phyloP scores from a whole-genome alignment of 2,113 vertebrate genomes.

The Montifringilla adamsi region DNA sequence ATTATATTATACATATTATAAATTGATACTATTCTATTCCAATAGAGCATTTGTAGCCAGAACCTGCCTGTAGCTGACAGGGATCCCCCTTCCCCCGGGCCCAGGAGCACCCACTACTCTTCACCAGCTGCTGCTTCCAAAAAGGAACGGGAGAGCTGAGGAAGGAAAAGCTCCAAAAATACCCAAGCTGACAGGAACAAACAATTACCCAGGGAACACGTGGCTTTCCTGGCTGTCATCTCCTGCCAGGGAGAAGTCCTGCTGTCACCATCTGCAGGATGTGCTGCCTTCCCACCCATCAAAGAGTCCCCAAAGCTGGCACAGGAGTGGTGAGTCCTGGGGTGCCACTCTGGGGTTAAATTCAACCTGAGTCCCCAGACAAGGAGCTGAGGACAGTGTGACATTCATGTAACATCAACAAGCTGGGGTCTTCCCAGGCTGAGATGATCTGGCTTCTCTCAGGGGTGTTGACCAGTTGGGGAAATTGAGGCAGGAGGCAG shows the following conservation, averaged over 20 bases:
- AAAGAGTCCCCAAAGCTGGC: neutral
- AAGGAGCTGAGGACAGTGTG: neutral
- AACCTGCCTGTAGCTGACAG: neutral
- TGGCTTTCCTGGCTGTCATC: conserved; percentile 3
- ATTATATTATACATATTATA: neutral
- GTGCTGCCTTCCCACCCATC: neutral
- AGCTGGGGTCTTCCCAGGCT: neutral
- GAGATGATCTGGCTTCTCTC: neutral
- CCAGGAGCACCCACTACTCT: neutral
- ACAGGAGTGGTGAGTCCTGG: fast-evolving
- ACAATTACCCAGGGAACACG: conserved; percentile 22
- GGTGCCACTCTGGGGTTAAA: neutral
- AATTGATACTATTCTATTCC: neutral
- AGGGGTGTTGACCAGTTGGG: fast-evolving
- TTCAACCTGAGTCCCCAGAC: neutral
- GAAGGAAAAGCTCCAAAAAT: conserved; percentile 29
- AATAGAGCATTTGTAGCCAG: neutral
- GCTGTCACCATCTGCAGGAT: neutral
- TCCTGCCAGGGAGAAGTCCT: neutral
- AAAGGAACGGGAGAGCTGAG: neutral
- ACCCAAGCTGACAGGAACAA: conserved; percentile 17
- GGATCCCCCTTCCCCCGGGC: neutral
- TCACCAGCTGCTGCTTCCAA: neutral
- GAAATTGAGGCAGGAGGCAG: conserved; percentile 16
- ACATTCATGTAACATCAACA: neutral